A percentile compares a stretch with the other conserved stretches of the same genome.
These are phyloP conservation scores for Porites rus DNA, from an alignment of 92 coral and sea anemone genomes.

Conservation along the genomic window DNA sequence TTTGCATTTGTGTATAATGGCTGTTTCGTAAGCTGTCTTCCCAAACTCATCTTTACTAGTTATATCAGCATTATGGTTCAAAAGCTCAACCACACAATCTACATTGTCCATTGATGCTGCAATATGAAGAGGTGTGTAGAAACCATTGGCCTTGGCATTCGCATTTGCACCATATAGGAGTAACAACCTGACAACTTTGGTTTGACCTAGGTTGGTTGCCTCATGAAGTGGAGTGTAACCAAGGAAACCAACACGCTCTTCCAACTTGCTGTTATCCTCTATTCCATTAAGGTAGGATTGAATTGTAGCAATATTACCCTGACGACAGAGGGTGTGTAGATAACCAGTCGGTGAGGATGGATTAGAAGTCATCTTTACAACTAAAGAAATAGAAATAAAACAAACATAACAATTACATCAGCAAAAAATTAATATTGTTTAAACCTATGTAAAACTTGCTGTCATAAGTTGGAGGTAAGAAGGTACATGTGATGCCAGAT, in stretches of 20 bases:
- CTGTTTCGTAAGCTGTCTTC: slow-evolving; percentile 94
- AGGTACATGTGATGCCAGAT: too few species aligned
- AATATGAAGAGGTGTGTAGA: slow-evolving; percentile 92
- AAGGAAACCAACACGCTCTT: slow-evolving; percentile 88
- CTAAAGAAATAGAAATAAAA: neutral
- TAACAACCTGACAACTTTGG: slow-evolving; percentile 75
- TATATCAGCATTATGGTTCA: slow-evolving; percentile 84
- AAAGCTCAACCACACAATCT: slow-evolving; percentile 83
- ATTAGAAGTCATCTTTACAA: slow-evolving; percentile 33
- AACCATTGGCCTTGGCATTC: slow-evolving; percentile 94
- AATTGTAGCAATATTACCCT: slow-evolving; percentile 74
- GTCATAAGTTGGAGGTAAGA: too few species aligned
- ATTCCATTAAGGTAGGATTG: slow-evolving; percentile 63
- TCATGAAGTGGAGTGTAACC: slow-evolving; percentile 95
- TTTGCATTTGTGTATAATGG: slow-evolving; percentile 75
- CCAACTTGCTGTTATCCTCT: slow-evolving; percentile 68
- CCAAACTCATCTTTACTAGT: slow-evolving; percentile 84
- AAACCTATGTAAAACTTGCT: too few species aligned
- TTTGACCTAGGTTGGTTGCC: slow-evolving; percentile 85
- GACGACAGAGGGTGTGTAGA: slow-evolving; percentile 83
- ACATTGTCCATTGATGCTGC: slow-evolving; percentile 92
- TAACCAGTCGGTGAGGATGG: slow-evolving; percentile 63
- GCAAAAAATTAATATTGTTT: neutral
- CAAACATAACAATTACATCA: neutral
- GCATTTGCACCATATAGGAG: slow-evolving; percentile 92